Base-by-base conservation (phyloP, 2,888 invertebrate genomes). In the Heliconius ismenius region DNA sequence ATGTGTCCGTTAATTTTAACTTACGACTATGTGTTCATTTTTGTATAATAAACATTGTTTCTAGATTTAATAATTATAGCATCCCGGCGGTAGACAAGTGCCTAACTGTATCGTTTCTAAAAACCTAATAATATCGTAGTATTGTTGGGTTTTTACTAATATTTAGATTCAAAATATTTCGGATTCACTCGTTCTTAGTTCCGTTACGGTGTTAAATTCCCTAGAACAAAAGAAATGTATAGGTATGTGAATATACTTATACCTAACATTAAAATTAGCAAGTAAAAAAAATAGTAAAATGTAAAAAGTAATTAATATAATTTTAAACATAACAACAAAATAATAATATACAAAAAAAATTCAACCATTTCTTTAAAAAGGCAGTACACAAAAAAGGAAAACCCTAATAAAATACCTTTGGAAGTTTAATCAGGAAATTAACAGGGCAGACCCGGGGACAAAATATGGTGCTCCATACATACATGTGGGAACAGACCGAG, bases 391-490 rank as follows among this genome's bases (percentile, higher is more conserved):
- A 79, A 83, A 87, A 90, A 87, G 89, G 90, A 91, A 92, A 92
- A 92, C 89, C 36, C 58, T 70, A 58, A 70, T 70, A 58, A 70
- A 88, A 88, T 89, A 91, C 92, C 89, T 91, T 88, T 86, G 86
- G 88, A 90, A 90, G 89, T 91, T 92, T 92, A 93, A 93, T 93
- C 92, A 92, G 90, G 88, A 92, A 92, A 93, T 93, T 93, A 93
- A 92, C 91, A 91, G 90, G 89, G 88, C 85, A 86, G 89, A 87
- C 89, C 89, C 87, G 86, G 83, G 87, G 90, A 92, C 90, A 91
- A 92, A 73, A 73, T 73, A 92, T 90, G 89, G 87, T 86, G 84
- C 87, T 87, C 84, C 86, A 87, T 88, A 81, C 89, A 62, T 15
- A 6, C 49, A 87, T 89, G 88, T 89, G 88, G 86, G 87, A 86